phyloP scores from a whole-genome alignment of 2,888 invertebrate species.

The Ellobium chinense region DNA sequence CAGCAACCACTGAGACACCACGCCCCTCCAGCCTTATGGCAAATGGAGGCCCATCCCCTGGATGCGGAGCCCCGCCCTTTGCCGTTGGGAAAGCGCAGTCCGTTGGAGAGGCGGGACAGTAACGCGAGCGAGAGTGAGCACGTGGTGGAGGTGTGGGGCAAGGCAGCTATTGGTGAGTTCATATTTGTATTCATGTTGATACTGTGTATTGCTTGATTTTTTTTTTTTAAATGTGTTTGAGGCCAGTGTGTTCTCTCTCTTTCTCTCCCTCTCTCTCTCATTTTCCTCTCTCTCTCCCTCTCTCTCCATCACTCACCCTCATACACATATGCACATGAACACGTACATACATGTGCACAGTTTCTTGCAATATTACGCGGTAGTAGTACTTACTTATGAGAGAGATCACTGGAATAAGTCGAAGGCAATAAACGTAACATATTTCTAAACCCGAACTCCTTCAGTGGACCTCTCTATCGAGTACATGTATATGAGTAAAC shows the following conservation, averaged over 20 bases:
- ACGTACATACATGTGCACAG: no score
- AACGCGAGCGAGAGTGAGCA: constrained; percentile 39
- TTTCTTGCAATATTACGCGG: no score
- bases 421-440: no score
- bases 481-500: no score
- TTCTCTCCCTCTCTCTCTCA: neutral
- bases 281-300: neutral
- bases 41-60: constrained; percentile 57
- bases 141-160: constrained; percentile 70
- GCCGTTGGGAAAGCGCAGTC: constrained; percentile 48
- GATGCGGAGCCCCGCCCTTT: neutral
- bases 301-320: neutral
- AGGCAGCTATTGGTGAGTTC: constrained; percentile 69
- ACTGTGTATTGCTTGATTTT: neutral
- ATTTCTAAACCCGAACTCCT: no score
- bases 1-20: constrained; percentile 56
- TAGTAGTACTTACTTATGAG: no score
- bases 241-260: neutral
- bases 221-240: neutral
- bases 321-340: no score
- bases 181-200: neutral
- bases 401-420: no score
- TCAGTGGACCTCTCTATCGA: no score
- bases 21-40: constrained; percentile 58
- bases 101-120: constrained; percentile 37